Percentiles rank a stretch among this genome's conserved stretches.
phyloP scores from a whole-genome alignment of 2,888 invertebrate species.

The Cyrtodaria siliqua region DNA sequence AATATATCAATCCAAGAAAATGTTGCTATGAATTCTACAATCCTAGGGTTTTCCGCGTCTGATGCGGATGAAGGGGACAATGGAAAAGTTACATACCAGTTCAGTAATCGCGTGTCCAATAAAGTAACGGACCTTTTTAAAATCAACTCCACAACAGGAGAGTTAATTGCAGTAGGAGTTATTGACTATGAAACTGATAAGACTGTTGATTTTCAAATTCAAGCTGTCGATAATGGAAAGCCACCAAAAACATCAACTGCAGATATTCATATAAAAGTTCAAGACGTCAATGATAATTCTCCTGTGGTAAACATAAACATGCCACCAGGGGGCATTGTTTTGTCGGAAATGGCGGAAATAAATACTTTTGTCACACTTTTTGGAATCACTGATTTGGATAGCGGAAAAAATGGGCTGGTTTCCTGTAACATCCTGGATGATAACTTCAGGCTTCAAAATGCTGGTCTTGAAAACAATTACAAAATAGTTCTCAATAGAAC shows the following conservation, averaged over 20 bases:
- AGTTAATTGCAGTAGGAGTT: conserved; percentile 91
- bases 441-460: conserved; percentile 71
- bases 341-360: conserved; percentile 90
- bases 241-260: conserved; percentile 87
- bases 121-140: conserved; percentile 58
- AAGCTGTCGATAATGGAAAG: conserved; percentile 73
- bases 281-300: conserved; percentile 95
- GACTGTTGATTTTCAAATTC: conserved; percentile 91
- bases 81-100: conserved; percentile 87
- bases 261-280: conserved; percentile 85
- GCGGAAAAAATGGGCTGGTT: conserved; percentile 77
- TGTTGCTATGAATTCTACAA: conserved; percentile 39
- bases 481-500: conserved; percentile 70
- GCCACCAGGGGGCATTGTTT: conserved; percentile 90
- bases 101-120: conserved; percentile 60
- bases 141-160: conserved; percentile 95
- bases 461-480: conserved; percentile 67
- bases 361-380: conserved; percentile 97
- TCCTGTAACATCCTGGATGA: conserved; percentile 71
- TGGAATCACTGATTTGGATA: conserved; percentile 88
- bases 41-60: conserved; percentile 90
- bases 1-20: conserved; percentile 65
- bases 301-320: conserved; percentile 94
- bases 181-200: conserved; percentile 94
- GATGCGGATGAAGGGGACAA: conserved; percentile 95